Evolutionary conservation across 1,140 invertebrate species (phyloP), one percentile per base, ranked within the genome.

Genomic region (Philaenus spumarius): DNA sequence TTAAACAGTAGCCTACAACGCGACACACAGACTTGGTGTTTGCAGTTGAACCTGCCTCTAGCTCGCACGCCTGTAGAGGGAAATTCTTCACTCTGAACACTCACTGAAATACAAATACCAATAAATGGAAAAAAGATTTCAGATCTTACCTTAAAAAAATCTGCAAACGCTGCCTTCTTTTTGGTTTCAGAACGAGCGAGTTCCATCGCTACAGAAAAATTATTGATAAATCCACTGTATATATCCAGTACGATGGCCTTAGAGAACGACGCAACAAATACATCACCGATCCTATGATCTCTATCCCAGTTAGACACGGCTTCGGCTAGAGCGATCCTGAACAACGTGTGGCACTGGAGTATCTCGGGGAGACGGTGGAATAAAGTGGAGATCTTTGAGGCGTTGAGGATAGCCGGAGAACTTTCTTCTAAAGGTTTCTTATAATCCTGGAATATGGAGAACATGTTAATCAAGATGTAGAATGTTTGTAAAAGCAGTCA

Each of bases 141-240:
- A n/a, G n/a, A n/a, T n/a, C n/a, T 66, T 72, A 87, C 86, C 76
- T 94, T 95, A 54, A 97, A 85, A 75, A 97, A 96, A 69, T 96
- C 92, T 23, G 90, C 89, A 58, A 97, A 79, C 2, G 87, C 87
- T 24, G 88, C 87, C 75, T 94, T 94, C 58, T 89, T 80, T 72
- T 94, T 93, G n/a, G 92, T 87, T 76, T 95, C 89, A 77, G 90
- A 86, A 72, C 95, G 93, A 46, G 93, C 93, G 58, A 95, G 79
- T 70, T 97, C 94, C 92, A 97, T 95, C 19, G 93, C 93, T 15
- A 85, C 83, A 1, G 93, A 93, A 77, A 97, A 97, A 77, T 97
- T 97, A 74, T 97, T 97, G 45, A 97, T 96, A 76, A 96, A 98
- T 51, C 89, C 91, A 58, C 90, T 94, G 72, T 97, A 97, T 59